Conservation (phyloP, 2,113 vertebrate species). For the Pachypanchax playfairii region DNA sequence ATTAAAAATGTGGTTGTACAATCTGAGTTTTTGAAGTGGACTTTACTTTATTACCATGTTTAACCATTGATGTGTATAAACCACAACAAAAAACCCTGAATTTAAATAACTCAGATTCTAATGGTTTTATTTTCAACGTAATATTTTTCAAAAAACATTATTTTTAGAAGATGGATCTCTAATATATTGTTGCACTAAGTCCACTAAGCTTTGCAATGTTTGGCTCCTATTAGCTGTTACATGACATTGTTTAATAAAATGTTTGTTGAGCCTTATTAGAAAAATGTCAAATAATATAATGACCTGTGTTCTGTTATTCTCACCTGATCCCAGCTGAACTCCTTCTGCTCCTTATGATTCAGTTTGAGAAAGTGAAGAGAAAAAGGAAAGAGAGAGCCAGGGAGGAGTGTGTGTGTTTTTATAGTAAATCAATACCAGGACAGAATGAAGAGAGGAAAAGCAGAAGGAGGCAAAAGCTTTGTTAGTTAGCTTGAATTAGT, state of each 20-base stretch:
- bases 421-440: conserved; percentile 32
- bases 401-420: conserved; percentile 26
- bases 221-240: background rate
- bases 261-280: background rate
- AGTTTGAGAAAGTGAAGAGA: conserved; percentile 42
- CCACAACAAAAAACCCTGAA: too few relatives aligned
- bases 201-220: background rate
- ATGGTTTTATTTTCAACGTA: too few relatives aligned
- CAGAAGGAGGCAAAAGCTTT: conserved; percentile 75
- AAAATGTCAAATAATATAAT: background rate
- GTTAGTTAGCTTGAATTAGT: conserved; percentile 83
- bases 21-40: too few relatives aligned
- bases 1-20: too few relatives aligned
- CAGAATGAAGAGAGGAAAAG: conserved; percentile 50
- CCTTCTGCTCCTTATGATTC: conserved; percentile 85
- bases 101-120: too few relatives aligned
- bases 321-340: conserved; percentile 95
- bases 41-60: too few relatives aligned
- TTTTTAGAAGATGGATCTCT: background rate
- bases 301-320: conserved; percentile 37
- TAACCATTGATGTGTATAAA: too few relatives aligned
- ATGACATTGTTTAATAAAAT: background rate
- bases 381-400: conserved; percentile 52
- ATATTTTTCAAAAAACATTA: too few relatives aligned
- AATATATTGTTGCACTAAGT: background rate